These are phyloP conservation scores for Enteromius anoplus DNA, from an alignment of 2,797 vertebrate species.

Conservation along the genomic window DNA sequence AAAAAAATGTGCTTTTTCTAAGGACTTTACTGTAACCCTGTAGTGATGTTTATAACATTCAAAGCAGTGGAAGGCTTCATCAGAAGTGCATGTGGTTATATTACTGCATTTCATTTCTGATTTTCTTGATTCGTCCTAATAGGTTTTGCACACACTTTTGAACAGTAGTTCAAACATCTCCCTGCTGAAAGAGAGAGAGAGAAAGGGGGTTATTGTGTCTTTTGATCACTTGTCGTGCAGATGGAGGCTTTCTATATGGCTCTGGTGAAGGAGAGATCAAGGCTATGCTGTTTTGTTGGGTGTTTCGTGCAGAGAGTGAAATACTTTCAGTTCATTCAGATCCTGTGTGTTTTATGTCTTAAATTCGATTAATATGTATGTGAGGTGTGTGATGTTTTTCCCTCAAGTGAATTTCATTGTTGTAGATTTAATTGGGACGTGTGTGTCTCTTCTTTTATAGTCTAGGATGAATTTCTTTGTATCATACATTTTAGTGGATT, in stretches of 20 bases:
- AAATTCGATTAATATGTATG: neutral
- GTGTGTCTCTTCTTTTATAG: neutral
- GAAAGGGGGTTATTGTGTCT: conserved; percentile 21
- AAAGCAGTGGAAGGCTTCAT: conserved; percentile 2
- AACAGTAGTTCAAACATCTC: conserved; percentile 35
- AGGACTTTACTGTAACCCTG: conserved; percentile 2
- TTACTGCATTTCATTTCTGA: conserved; percentile 15
- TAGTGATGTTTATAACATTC: neutral
- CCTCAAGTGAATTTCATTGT: neutral
- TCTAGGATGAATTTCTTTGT: neutral
- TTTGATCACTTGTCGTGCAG: conserved; percentile 31
- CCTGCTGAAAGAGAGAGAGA: conserved; percentile 21
- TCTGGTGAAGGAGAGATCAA: conserved; percentile 28
- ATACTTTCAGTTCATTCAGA: neutral
- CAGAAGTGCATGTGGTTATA: neutral
- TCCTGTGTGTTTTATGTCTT: neutral
- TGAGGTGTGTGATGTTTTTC: neutral
- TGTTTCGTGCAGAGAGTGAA: neutral
- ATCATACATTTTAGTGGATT: neutral
- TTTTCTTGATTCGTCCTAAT: conserved; percentile 29
- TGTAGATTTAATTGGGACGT: neutral
- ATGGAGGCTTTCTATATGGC: conserved; percentile 4
- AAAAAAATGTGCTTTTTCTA: neutral
- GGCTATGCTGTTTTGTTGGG: neutral
- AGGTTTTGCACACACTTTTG: conserved; percentile 23